Base-by-base conservation (phyloP, 2,888 invertebrate genomes). In the Drosophila seclusa region DNA sequence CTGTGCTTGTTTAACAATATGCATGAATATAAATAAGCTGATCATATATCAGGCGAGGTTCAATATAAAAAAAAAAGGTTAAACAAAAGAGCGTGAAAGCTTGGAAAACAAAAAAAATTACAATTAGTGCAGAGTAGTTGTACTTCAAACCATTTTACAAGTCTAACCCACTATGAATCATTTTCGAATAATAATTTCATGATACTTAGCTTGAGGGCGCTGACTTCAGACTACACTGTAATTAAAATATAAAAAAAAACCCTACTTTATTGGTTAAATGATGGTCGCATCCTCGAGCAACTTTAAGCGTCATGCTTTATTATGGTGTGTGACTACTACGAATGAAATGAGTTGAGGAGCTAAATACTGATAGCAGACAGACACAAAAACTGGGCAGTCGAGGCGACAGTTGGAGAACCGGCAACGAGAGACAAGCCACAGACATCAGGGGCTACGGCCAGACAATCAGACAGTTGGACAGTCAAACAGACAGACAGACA, bases 251-350 rank as follows among this genome's bases (percentile, higher is more conserved):
- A 27, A 49, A 60, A 18, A 36, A 57, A 60, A 62, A 60, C 29
- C 7, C 11, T n/a, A 11, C 7, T 29, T 10, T 21, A 34, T 57
- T 53, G 45, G 24, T 24, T 8, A 24, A 45, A 45, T 64, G 32
- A 32, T 38, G 29, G 57, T 49, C 49, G 27, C 40, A 61, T 42
- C 50, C 65, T 63, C 18, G 36, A 13, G 48, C 24, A 53, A 45
- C 45, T 18, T 16, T n/a, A 58, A 68, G 31, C 27, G 18, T 24
- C 18, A 45, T 49, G 31, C 38, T 65, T 68, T 53, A 53, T 60
- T 68, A 66, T 76, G 68, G 58, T 64, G 69, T 73, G 73, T 66
- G 60, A 64, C 59, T 54, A 54, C 42, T 65, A 62, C 58, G 7
- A 29, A 29, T 48, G 49, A 62, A 68, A 76, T 71, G 42, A 59